phyloP scores from a whole-genome alignment of 2,113 vertebrate genomes.

The Rhea americana region DNA sequence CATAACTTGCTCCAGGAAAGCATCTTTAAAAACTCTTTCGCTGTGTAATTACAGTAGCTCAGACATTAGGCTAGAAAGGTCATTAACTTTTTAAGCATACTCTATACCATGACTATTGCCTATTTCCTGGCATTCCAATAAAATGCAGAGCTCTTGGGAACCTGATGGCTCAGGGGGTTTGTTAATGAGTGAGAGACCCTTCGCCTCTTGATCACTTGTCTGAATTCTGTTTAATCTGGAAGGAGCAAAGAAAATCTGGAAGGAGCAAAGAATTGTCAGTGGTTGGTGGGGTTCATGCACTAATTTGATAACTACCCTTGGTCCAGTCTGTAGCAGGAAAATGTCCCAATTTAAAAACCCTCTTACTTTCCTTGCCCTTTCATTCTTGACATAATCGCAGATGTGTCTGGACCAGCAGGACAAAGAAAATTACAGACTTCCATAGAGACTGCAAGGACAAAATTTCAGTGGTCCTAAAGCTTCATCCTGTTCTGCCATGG shows the following conservation, averaged over 20 bases:
- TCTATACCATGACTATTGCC: neutral
- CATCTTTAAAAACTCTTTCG: neutral
- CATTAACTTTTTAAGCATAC: conserved; percentile 29
- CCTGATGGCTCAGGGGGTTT: neutral
- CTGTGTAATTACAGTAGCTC: conserved; percentile 36
- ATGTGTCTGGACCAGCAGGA: neutral
- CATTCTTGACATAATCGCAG: neutral
- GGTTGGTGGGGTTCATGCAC: neutral
- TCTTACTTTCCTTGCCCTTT: neutral
- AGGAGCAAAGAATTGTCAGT: neutral
- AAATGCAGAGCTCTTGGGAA: neutral
- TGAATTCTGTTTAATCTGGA: conserved; percentile 38
- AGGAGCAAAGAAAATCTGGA: conserved; percentile 11
- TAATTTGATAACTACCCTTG: neutral
- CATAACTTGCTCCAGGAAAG: conserved; percentile 5
- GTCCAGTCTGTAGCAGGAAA: neutral
- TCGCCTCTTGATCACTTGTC: neutral
- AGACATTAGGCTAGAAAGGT: conserved; percentile 17
- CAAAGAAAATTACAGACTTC: neutral
- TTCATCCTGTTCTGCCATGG: fast-evolving
- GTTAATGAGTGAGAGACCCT: neutral
- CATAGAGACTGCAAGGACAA: neutral
- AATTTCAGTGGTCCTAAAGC: neutral
- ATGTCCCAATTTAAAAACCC: neutral
- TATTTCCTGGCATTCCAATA: conserved; percentile 10